A percentile compares a stretch with the other conserved stretches of the same genome.
phyloP scores from a whole-genome alignment of 2,888 invertebrate genomes.

The Oligia fasciuncula region DNA sequence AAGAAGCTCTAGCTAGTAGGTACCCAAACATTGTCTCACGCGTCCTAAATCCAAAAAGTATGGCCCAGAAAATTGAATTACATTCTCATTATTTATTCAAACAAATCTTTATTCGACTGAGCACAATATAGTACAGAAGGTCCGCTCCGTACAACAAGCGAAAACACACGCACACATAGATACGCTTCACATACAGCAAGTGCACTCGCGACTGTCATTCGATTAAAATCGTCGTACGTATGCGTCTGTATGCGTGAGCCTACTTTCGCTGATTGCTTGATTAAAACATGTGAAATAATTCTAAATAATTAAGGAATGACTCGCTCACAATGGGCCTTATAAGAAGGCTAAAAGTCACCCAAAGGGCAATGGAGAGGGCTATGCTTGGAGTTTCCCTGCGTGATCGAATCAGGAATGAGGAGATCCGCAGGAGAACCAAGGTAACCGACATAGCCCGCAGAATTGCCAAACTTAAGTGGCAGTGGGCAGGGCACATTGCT shows the following conservation, averaged over 20 bases:
- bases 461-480: too few relatives aligned
- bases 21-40: slow-evolving; percentile 6
- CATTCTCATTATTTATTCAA: slow-evolving; percentile 48
- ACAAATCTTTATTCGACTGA: slow-evolving; percentile 37
- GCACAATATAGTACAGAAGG: neutral
- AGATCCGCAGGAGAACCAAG: too few relatives aligned
- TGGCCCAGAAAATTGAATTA: slow-evolving; percentile 50
- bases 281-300: too few relatives aligned
- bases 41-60: slow-evolving; percentile 30
- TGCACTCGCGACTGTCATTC: neutral
- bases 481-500: too few relatives aligned
- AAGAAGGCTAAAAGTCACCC: too few relatives aligned
- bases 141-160: neutral
- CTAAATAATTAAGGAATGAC: too few relatives aligned
- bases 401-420: too few relatives aligned
- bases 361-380: too few relatives aligned
- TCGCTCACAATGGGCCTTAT: too few relatives aligned
- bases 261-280: neutral
- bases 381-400: too few relatives aligned
- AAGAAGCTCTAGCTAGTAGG: slow-evolving; percentile 6
- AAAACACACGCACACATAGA: neutral
- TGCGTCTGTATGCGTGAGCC: too few relatives aligned
- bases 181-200: neutral
- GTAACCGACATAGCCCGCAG: too few relatives aligned
- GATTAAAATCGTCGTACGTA: neutral